phyloP scores from a whole-genome alignment of 2,113 vertebrate species.

The Sebastes fasciatus region DNA sequence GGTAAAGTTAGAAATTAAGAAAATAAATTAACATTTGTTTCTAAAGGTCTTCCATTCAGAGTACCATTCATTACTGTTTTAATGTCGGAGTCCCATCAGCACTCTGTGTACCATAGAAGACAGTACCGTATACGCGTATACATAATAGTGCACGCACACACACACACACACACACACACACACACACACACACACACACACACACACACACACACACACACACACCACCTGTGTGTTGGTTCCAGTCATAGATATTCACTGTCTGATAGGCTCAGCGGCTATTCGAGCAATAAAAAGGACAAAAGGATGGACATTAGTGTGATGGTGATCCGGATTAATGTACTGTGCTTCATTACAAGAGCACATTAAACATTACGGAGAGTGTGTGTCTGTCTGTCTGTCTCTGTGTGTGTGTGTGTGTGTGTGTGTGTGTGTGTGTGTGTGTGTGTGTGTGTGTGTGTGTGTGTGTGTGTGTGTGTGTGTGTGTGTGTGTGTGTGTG shows the following conservation, averaged over 20 bases:
- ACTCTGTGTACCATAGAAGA: slow-evolving; percentile 41
- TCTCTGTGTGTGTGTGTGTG: not conserved
- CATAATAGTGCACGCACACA: not conserved
- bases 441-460: not conserved
- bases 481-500: not conserved
- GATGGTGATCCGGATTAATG: not conserved
- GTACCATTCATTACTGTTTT: slow-evolving; percentile 49
- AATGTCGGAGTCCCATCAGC: slow-evolving; percentile 11
- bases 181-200: too few relatives aligned
- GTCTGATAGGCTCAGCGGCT: slow-evolving; percentile 1
- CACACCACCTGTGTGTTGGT: not conserved
- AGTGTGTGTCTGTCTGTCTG: not conserved
- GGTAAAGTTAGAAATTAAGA: slow-evolving; percentile 66
- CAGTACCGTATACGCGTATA: not conserved
- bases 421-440: not conserved
- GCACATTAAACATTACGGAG: not conserved
- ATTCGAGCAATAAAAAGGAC: slow-evolving; percentile 5
- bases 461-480: not conserved
- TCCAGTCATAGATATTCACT: slow-evolving; percentile 35
- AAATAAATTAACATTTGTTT: slow-evolving; percentile 80
- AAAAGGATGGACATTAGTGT: slow-evolving; percentile 1
- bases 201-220: too few relatives aligned
- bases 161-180: too few relatives aligned
- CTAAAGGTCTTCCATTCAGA: slow-evolving; percentile 60
- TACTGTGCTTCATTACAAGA: slow-evolving; percentile 22